Base-by-base conservation (phyloP, 2,797 vertebrate genomes). In the Mormyrus hasselquistii region DNA sequence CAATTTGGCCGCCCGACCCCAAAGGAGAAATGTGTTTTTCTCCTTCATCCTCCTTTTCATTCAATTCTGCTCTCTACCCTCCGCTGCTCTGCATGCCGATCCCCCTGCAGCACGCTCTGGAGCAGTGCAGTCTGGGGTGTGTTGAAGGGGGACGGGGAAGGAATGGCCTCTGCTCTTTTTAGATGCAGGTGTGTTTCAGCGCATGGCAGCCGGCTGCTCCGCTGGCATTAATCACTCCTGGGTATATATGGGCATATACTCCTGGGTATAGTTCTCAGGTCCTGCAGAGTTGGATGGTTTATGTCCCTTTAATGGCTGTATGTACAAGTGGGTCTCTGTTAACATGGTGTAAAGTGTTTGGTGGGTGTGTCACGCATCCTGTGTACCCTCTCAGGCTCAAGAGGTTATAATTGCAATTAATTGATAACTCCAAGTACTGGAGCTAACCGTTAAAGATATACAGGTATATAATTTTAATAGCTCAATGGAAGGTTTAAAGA, bases 1-100 rank as follows among this genome's bases (percentile, higher is more conserved):
- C 96, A 95, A 97, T 97, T 95, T 96, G 96, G 94, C 92, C 92
- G 90, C 93, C 94, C 96, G 96, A 97, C 94, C 95, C 92, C 95
- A 93, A 94, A 96, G 96, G 96, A 97, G 95, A 95, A 95, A 95
- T 97, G 96, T 94, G 86, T 93, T 94, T 93, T 94, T 89, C 88
- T 89, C 52, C 85, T 41, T 16, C 44, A 90, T 89, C 92, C 85
- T 69, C 22, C 91, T 91, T 76, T 89, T 90, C 44, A 65, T 86
- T 89, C 88, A 90, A 91, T 90, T 92, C 90, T 62, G 49, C 52
- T 65, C 59, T 62, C n/a, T 29, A 2, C n/a, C 38, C 19, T 38
- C 41, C 14, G 25, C 34, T 41, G 4, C 87, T 22, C 25, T 87
- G 44, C 25, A 88, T 89, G 41, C 73, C 49, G 34, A 34, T 6